Base-by-base conservation (phyloP, 2,888 invertebrate species). In the Lepeophtheirus nordmannii region DNA sequence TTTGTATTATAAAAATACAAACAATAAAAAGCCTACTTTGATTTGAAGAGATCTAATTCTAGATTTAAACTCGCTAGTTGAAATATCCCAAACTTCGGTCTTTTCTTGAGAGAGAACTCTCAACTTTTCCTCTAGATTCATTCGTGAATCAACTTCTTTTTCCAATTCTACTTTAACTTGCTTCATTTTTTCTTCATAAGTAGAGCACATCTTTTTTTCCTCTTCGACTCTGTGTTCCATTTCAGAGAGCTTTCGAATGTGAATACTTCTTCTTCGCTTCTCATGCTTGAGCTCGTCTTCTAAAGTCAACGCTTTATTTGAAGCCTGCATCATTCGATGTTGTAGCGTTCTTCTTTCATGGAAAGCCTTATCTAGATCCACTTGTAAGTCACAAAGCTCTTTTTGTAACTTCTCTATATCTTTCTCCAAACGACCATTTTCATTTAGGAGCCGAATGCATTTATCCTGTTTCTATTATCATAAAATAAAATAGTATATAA, bases 141-240 rank as follows among this genome's bases (percentile, higher is more conserved):
- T 57, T 5, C 41, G 22, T 10, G 22, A 22, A 46, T 23, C 46
- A 1, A 67, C n/a, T 14, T 67, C 61, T 10, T 30, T 20, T 14
- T 46, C 39, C 1, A 67, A 30, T 37, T 63, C 53, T 11, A 20
- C 23, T 14, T 40, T 12, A 12, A n/a, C 17, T 41, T 30, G 62
- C 40, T 39, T 62, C 67, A 37, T 40, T 30, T 40, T 64, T 17
- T 61, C 57, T 61, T 2, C 20, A 56, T 23, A 67, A 46, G 11
- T 46, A 17, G 53, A 46, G 8, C 53, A n/a, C 53, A 46, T 46
- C 17, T 46, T 46, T 8, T 46, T 46, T 46, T 46, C 53, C 17
- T 46, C 53, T 46, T 46, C n/a, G 53, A 46, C 53, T 17, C 53
- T 46, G 8, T 46, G 53, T 17, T 46, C 53, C 53, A 46, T 46